A percentile compares a stretch with the other conserved stretches of the same genome.
Evolutionary conservation across 2,888 invertebrate species (phyloP).

Genomic region (Acrobasis suavella): DNA sequence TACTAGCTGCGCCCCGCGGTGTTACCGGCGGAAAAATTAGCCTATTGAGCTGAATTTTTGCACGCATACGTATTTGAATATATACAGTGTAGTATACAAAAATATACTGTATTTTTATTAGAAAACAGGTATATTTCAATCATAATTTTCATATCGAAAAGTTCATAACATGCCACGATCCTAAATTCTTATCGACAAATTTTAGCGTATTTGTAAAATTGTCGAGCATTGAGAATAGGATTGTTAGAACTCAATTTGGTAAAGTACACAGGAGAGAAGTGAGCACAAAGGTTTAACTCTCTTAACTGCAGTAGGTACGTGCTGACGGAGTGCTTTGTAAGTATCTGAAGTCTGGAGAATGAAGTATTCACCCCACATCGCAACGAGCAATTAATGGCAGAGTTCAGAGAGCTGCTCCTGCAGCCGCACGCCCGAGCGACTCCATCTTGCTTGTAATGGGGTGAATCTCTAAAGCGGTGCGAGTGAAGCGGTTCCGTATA

Average conservation of each 20-base stretch:
- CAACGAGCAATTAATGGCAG: conserved; percentile 51
- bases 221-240: not conserved
- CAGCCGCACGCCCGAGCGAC: conserved; percentile 56
- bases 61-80: too few species aligned
- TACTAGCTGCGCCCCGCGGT: too few species aligned
- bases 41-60: too few species aligned
- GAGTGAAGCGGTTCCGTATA: conserved; percentile 59
- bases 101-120: too few species aligned
- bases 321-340: conserved; percentile 32
- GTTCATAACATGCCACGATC: too few species aligned
- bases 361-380: conserved; percentile 26
- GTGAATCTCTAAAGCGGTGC: conserved; percentile 49
- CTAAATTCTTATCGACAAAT: too few species aligned
- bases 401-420: conserved; percentile 54
- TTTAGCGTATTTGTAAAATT: not conserved
- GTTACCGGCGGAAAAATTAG: too few species aligned
- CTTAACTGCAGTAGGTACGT: conserved; percentile 19
- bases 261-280: not conserved
- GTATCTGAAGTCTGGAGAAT: conserved; percentile 32
- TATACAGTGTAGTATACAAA: too few species aligned
- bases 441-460: conserved; percentile 56
- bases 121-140: too few species aligned
- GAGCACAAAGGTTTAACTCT: conserved; percentile 13
- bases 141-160: too few species aligned
- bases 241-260: conserved; percentile 9